phyloP scores from a whole-genome alignment of 2,113 vertebrate species.

The Tachycineta bicolor region DNA sequence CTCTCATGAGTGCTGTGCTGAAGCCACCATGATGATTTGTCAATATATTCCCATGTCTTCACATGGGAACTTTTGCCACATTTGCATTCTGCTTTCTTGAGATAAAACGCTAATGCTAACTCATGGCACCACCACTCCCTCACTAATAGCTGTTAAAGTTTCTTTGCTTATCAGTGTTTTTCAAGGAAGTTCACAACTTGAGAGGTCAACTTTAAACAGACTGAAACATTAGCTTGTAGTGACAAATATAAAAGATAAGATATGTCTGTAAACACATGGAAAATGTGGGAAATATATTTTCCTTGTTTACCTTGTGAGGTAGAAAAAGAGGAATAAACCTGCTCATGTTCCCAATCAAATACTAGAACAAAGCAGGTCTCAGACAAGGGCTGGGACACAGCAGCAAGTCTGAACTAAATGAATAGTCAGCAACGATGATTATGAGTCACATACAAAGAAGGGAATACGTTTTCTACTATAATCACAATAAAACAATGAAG shows the following conservation, averaged over 20 bases:
- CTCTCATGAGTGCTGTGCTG: background rate
- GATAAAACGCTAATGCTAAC: constrained; percentile 16
- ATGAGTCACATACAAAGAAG: constrained; percentile 55
- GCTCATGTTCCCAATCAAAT: constrained; percentile 18
- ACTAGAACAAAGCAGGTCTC: constrained; percentile 47
- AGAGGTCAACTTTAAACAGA: constrained; percentile 71
- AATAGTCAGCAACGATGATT: constrained; percentile 60
- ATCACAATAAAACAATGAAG: constrained; percentile 62
- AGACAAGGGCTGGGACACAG: constrained; percentile 37
- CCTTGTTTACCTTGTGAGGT: constrained; percentile 71
- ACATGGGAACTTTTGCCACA: constrained; percentile 20
- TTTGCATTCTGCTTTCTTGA: constrained; percentile 57
- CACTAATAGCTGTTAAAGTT: constrained; percentile 51
- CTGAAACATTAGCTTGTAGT: constrained; percentile 67
- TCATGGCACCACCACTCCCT: constrained; percentile 28
- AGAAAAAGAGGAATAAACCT: constrained; percentile 57
- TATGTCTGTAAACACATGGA: constrained; percentile 67
- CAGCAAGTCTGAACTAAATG: constrained; percentile 40
- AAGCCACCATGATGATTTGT: background rate
- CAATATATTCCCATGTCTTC: constrained; percentile 9
- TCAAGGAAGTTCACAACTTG: constrained; percentile 73
- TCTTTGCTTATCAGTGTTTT: constrained; percentile 70
- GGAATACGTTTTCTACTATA: constrained; percentile 64
- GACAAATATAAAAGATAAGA: constrained; percentile 77
- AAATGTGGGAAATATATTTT: constrained; percentile 69